Conservation (phyloP, 2,797 vertebrate genomes). For the Periparus ater region DNA sequence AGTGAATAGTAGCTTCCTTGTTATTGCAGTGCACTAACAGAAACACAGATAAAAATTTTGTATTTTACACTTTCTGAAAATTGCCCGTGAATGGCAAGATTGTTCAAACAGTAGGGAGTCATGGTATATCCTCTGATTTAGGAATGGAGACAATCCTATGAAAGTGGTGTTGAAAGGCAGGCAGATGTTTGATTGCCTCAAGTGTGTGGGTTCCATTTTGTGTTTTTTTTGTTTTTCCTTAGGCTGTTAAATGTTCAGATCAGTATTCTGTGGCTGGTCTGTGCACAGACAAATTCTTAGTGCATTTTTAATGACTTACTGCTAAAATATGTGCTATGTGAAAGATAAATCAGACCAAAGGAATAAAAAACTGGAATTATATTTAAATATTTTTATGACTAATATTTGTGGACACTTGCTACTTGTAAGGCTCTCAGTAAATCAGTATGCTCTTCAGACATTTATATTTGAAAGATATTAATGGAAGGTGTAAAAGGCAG, state of each 20-base stretch:
- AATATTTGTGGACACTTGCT: neutral
- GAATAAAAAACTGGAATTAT: neutral
- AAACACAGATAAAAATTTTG: neutral
- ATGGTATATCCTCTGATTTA: neutral
- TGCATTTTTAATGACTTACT: slow-evolving; percentile 10
- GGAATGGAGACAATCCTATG: neutral
- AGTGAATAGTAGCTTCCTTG: slow-evolving; percentile 39
- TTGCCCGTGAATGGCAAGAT: neutral
- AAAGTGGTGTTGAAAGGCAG: neutral
- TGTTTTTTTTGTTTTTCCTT: neutral
- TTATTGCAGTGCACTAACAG: neutral
- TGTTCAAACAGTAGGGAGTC: neutral
- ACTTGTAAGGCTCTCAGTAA: neutral
- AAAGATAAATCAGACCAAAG: neutral
- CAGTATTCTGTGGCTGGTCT: neutral
- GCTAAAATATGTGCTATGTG: neutral
- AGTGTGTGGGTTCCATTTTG: neutral
- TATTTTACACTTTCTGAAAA: neutral
- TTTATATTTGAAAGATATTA: neutral
- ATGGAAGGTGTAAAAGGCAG: neutral
- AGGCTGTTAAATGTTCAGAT: slow-evolving; percentile 1
- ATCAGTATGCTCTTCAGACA: neutral
- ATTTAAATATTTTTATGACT: neutral
- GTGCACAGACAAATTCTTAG: neutral
- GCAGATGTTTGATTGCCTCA: slow-evolving; percentile 18